Evolutionary conservation across 2,888 invertebrate species (phyloP), one percentile per base, ranked within the genome.

Genomic region (Didymodactylos carnosus): DNA sequence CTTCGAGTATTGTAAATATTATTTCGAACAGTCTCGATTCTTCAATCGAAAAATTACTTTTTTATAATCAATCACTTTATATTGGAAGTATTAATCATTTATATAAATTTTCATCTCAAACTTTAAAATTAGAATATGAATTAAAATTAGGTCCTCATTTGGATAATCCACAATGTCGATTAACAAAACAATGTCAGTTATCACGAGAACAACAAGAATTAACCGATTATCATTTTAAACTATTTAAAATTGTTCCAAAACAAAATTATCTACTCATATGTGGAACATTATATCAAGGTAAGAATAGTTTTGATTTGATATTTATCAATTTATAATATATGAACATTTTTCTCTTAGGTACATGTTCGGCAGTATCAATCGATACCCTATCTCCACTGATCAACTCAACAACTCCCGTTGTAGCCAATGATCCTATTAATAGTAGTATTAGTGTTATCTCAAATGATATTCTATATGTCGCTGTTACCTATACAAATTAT

Each of bases 221-320:
- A 25, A 6, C 16, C 10, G 16, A 74, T 46, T 53, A 74, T 43
- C 39, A 74, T 29, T 53, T 71, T 19, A 74, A 74, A 71, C 19
- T 71, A 23, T 19, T 74, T 16, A 23, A 51, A 4, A 13, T 41
- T 23, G 35, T 71, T 29, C 29, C 39, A 16, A 25, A 69, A n/a
- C 10, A 53, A 6, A 53, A 74, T 39, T 43, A 62, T 27, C 6
- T 69, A 23, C 35, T 74, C 0, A 25, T 74, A 27, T 74, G 74
- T 46, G 71, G 74, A 71, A 71, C 71, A n/a, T 25, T 25, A 0
- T 25, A 53, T n/a, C 74, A 74, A 41, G 74, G 74, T n/a, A n/a
- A n/a, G n/a, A n/a, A n/a, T n/a, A n/a, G n/a, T n/a, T n/a, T n/a
- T n/a, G n/a, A n/a, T n/a, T n/a, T n/a, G n/a, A n/a, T n/a, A n/a